Base-by-base conservation (phyloP, 2,888 invertebrate genomes). In the Balanococcus diminutus region DNA sequence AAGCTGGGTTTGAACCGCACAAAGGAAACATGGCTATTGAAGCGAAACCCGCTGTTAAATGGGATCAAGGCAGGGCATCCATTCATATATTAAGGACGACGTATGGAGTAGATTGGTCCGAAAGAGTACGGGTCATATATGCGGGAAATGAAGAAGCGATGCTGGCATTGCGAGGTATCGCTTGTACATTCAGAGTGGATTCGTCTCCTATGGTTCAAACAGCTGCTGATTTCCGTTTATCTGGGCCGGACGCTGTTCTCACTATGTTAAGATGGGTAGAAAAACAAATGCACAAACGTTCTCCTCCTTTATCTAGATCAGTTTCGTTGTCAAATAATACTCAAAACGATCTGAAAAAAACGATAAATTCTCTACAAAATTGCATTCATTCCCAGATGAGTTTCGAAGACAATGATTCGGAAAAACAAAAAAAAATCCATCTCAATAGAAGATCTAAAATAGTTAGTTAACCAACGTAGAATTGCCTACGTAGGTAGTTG, bases 21-120 rank as follows among this genome's bases (percentile, higher is more conserved):
- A 89, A 89, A 61, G 89, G 89, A 1, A 89, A 89, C 82, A 89
- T 89, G 88, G 90, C 90, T 0, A 88, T 90, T 46, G 90, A 90
- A 88, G 90, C 90, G 4, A 89, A 90, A 84, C 90, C 90, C 2
- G 89, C 90, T 22, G 90, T 90, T 1, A 89, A 89, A 82, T 91
- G 91, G 90, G 89, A 90, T 87, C 89, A 90, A 87, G 90, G 90
- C 19, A 88, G 90, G 72, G 91, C 90, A 81, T 89, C 90, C 2
- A 89, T 90, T 39, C 90, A 91, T 88, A 90, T 91, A 85, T 88
- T 91, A 16, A 89, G 90, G n/a, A 90, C 90, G 0, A 89, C 89
- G 79, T 90, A 90, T 87, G 91, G 90, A 1, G 89, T 90, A 3
- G 90, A 91, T 87, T 91, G 91, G 90, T 89, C 89, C n/a, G 90